Evolutionary conservation across 2,888 invertebrate species (phyloP).

Genomic region (Meteorus colon): DNA sequence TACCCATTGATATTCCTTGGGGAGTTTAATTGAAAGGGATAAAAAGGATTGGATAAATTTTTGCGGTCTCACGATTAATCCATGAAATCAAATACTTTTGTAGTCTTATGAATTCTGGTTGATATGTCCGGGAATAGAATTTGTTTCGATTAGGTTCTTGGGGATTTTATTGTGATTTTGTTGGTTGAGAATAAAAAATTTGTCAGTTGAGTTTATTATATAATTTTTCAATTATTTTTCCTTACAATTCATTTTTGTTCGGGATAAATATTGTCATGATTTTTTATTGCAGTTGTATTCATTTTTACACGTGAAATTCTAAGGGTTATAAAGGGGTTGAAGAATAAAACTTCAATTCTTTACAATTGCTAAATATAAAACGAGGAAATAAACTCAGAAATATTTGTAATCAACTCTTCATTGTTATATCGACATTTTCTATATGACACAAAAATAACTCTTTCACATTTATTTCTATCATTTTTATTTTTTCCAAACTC

Average conservation of each 20-base stretch:
- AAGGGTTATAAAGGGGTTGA: too few relatives aligned
- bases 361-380: background rate
- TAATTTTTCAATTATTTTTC: too few relatives aligned
- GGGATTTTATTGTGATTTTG: too few relatives aligned
- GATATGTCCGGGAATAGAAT: background rate
- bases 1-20: conserved; percentile 41
- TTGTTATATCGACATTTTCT: background rate
- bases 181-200: too few relatives aligned
- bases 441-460: background rate
- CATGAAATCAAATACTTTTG: background rate
- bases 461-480: background rate
- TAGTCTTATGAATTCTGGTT: conserved; percentile 1
- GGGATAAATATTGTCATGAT: too few relatives aligned
- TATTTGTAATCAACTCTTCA: background rate
- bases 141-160: too few relatives aligned
- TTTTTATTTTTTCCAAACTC: background rate
- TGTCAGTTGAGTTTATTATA: too few relatives aligned
- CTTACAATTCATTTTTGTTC: too few relatives aligned
- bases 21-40: conserved; percentile 29
- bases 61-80: conserved; percentile 33
- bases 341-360: conserved; percentile 4
- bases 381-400: background rate
- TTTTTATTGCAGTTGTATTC: too few relatives aligned
- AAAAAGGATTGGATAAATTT: conserved; percentile 31
- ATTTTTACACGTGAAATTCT: too few relatives aligned